Percentiles rank a stretch among this genome's conserved stretches.
Conservation (phyloP, 2,888 invertebrate species). For the Euclidia mi region DNA sequence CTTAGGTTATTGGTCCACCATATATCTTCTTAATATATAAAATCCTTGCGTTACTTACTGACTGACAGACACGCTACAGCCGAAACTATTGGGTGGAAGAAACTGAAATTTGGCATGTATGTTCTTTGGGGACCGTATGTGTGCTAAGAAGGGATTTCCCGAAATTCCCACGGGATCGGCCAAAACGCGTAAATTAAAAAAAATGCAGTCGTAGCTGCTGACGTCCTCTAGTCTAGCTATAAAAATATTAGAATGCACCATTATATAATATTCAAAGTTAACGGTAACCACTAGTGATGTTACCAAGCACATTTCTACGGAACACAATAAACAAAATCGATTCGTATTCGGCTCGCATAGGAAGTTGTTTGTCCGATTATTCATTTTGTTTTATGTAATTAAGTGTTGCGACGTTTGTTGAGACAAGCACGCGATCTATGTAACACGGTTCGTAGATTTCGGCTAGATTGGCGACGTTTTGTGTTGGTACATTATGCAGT, state of each 20-base stretch:
- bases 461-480: not conserved
- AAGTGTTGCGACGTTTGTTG: constrained; percentile 37
- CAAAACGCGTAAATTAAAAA: too few species aligned
- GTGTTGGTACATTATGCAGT: not conserved
- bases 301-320: constrained; percentile 15
- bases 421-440: constrained; percentile 48
- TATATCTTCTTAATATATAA: too few species aligned
- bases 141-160: too few species aligned
- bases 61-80: too few species aligned
- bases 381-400: constrained; percentile 54
- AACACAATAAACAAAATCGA: constrained; percentile 20
- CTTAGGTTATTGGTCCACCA: too few species aligned
- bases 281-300: not conserved
- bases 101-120: too few species aligned
- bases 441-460: constrained; percentile 2
- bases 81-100: too few species aligned
- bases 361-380: constrained; percentile 52
- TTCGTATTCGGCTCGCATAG: constrained; percentile 23
- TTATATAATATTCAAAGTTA: not conserved
- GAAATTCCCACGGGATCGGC: too few species aligned
- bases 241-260: not conserved
- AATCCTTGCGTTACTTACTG: too few species aligned
- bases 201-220: too few species aligned
- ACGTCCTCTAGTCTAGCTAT: too few species aligned
- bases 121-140: too few species aligned